Base-by-base conservation (phyloP, 2,113 vertebrate species). In the Himantopus leucocephalus region DNA sequence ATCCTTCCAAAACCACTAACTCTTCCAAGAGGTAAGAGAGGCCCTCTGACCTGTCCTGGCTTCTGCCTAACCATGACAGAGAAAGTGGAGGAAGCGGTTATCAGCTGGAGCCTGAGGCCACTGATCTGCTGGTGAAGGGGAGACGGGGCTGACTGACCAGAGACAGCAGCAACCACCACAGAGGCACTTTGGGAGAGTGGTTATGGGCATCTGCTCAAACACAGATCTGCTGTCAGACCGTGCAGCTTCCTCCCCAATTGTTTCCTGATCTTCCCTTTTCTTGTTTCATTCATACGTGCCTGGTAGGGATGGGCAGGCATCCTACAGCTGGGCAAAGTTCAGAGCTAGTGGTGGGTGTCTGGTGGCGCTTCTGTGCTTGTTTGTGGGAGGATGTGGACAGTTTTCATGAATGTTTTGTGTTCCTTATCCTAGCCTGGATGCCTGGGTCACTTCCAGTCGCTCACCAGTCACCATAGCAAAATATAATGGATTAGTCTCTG, bases 181-280 rank as follows among this genome's bases (percentile, higher is more conserved):
- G 6, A 66, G 2, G 1, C 3, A 1, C 8, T 70, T 70, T 35
- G 34, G n/a, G 6, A 1, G 2, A 52, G 35, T 8, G 21, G 18
- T 71, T 80, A n/a, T 48, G 41, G 35, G 23, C 35, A 12, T 22
- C 32, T 50, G 47, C 41, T 34, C 35, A 74, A 67, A 48, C 30
- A 41, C 24, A 29, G 5, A 48, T 45, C 14, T 72, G 24, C 24
- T 66, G 20, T 72, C 43, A 17, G 8, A 15, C 29, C 8, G 4
- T 17, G 24, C 19, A 84, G 14, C 26, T 62, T 53, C 45, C 26
- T 71, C 20, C 16, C 11, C 10, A 27, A 0, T 23, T 88, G 64
- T 71, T 17, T 9, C 12, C 29, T 5, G 2, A 1, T 17, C 17
- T 77, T 48, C 30, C 14, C 16, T 52, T 73, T 48, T 43, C 55